A percentile compares a stretch with the other conserved stretches of the same genome.
Conservation (phyloP, 1,140 invertebrate genomes). For the Contarinia nasturtii region DNA sequence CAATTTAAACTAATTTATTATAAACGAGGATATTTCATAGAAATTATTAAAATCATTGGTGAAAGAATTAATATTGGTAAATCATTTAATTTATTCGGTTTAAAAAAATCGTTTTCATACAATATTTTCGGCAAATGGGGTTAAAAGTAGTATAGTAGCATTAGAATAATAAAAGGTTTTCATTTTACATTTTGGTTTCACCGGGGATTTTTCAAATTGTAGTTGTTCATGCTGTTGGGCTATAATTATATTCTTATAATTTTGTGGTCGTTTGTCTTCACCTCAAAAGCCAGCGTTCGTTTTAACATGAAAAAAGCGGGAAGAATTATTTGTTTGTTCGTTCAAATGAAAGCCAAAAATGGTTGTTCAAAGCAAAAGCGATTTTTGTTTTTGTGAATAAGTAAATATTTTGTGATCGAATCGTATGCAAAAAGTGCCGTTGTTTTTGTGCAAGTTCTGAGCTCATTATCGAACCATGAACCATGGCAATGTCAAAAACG, state of each 20-base stretch:
- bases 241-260: background rate
- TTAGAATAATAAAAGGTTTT: too few relatives aligned
- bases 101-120: background rate
- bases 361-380: too few relatives aligned
- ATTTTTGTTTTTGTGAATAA: background rate
- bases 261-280: too few relatives aligned
- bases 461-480: background rate
- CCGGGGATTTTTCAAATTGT: too few relatives aligned
- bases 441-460: background rate
- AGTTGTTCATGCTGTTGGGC: too few relatives aligned
- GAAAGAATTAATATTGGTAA: background rate
- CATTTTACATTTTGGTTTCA: too few relatives aligned
- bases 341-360: background rate
- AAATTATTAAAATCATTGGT: too few relatives aligned
- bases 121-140: background rate
- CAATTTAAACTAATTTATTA: background rate
- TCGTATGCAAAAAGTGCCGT: background rate
- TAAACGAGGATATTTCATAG: background rate
- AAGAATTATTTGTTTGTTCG: background rate
- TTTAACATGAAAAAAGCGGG: background rate
- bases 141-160: too few relatives aligned
- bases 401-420: background rate
- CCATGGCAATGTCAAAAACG: slow-evolving; percentile 1
- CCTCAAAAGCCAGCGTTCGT: background rate
- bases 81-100: background rate